Evolutionary conservation across 2,797 vertebrate species (phyloP).

Genomic region (Anguilla anguilla): DNA sequence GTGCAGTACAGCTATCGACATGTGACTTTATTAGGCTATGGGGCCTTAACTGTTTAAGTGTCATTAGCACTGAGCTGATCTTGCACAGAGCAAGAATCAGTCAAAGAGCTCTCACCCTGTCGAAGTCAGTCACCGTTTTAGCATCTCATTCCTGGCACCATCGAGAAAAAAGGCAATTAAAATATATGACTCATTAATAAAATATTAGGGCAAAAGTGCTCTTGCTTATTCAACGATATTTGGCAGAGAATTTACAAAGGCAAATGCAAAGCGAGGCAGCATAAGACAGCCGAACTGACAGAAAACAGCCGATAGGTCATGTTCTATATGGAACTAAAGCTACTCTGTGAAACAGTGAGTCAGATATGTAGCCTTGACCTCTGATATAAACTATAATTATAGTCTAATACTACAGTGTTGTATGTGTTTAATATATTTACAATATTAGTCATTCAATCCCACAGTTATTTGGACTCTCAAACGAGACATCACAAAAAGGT

Average conservation of each 20-base stretch:
- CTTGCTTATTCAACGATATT: neutral
- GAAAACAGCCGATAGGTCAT: neutral
- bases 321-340: neutral
- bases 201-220: constrained; percentile 11
- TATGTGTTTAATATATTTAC: neutral
- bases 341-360: neutral
- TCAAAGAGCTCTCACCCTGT: neutral
- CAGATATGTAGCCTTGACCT: neutral
- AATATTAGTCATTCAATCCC: neutral
- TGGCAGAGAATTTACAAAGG: neutral
- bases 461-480: neutral
- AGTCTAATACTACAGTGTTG: neutral
- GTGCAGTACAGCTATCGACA: neutral
- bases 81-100: neutral
- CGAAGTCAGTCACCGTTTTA: neutral
- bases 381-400: neutral
- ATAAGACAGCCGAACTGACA: neutral
- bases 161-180: neutral
- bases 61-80: constrained; percentile 4
- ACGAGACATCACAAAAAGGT: neutral
- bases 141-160: neutral
- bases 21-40: neutral
- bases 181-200: neutral
- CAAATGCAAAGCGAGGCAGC: neutral
- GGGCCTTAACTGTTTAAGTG: neutral